Percentiles rank a stretch among this genome's conserved stretches.
Conservation (phyloP, 2,113 vertebrate genomes). For the Candoia aspera region DNA sequence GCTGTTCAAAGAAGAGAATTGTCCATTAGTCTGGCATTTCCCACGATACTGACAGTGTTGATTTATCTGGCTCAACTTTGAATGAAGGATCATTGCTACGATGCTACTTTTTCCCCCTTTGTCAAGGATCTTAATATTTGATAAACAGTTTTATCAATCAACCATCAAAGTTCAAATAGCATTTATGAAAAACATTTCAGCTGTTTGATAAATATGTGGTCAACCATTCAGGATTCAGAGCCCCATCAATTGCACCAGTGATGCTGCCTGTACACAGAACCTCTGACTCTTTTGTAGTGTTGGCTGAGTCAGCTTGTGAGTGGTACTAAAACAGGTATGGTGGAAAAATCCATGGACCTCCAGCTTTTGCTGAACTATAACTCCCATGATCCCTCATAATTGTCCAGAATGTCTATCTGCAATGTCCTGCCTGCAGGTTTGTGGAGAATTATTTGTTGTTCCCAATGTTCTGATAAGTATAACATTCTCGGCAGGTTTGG, state of each 20-base stretch:
- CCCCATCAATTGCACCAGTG: neutral
- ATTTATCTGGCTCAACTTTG: neutral
- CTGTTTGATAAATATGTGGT: neutral
- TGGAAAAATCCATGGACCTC: neutral
- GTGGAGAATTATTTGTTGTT: neutral
- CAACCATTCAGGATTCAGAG: neutral
- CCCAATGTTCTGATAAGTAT: neutral
- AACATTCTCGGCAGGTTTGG: neutral
- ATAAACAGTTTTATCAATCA: neutral
- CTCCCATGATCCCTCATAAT: neutral
- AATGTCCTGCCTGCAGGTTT: neutral
- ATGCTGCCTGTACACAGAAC: neutral
- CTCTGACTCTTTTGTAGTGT: neutral
- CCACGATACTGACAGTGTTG: neutral
- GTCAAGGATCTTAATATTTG: neutral
- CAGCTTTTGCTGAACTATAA: neutral
- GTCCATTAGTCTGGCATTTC: neutral
- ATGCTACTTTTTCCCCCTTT: neutral
- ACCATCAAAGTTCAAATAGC: neutral
- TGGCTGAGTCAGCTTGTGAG: neutral
- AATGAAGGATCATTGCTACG: neutral
- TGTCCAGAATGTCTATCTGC: neutral
- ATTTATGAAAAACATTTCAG: conserved; percentile 4
- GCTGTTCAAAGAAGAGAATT: neutral
- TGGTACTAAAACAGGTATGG: neutral